These are phyloP conservation scores for Diploscapter pachys DNA, from an alignment of 1,140 invertebrate genomes.

Conservation along the genomic window DNA sequence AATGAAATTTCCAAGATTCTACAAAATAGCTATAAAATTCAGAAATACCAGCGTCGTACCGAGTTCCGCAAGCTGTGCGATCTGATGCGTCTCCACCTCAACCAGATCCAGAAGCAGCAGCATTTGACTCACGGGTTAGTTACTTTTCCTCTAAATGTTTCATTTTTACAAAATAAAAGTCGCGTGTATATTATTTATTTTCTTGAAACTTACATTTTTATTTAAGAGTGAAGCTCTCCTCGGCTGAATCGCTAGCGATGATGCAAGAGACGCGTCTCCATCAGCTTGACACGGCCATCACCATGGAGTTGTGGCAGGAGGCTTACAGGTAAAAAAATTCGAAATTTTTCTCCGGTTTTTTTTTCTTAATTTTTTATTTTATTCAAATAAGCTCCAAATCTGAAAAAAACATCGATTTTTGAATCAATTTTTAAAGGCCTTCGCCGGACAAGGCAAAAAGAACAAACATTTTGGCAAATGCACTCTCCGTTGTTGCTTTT, in stretches of 20 bases:
- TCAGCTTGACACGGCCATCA: constrained; percentile 87
- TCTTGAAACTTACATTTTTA: constrained; percentile 2
- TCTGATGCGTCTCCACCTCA: constrained; percentile 65
- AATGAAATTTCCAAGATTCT: too few species aligned
- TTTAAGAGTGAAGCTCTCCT: constrained; percentile 73
- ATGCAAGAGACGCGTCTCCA: constrained; percentile 92
- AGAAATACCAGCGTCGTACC: constrained; percentile 94
- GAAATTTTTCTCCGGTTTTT: too few species aligned
- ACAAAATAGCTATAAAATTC: too few species aligned
- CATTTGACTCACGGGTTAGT: constrained; percentile 48
- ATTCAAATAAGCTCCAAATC: too few species aligned
- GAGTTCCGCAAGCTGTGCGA: constrained; percentile 98
- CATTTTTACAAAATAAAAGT: too few species aligned
- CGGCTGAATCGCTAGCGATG: constrained; percentile 89
- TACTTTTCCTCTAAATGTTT: too few species aligned
- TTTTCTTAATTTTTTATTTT: too few species aligned
- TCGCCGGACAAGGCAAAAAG: too few species aligned
- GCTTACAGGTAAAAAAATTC: constrained; percentile 44
- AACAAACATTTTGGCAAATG: too few species aligned
- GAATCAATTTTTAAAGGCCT: too few species aligned
- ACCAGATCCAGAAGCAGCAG: constrained; percentile 53
- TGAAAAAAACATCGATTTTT: too few species aligned
- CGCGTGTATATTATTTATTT: not conserved
- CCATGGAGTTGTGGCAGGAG: constrained; percentile 96
- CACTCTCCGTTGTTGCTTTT: too few species aligned